Evolutionary conservation across 2,113 vertebrate genomes (phyloP).

Genomic region (Catharus fuscescens): DNA sequence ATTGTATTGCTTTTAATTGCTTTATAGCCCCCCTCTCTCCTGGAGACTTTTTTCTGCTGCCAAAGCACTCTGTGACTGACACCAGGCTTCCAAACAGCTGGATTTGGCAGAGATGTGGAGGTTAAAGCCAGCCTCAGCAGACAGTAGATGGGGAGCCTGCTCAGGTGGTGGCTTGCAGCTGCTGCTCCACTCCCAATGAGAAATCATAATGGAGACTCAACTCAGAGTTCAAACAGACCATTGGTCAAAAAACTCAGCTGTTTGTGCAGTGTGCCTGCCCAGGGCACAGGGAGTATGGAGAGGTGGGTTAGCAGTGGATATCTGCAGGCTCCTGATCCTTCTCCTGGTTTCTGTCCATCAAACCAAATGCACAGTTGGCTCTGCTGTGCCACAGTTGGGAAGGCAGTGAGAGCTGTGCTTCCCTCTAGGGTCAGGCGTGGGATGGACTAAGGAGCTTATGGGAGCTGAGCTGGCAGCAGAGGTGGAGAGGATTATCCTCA

Average conservation of each 20-base stretch:
- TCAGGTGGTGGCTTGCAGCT: background rate
- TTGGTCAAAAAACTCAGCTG: background rate
- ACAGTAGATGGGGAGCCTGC: background rate
- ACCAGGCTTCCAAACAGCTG: background rate
- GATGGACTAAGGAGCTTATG: background rate
- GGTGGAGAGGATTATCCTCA: background rate
- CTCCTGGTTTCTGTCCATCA: accelerated
- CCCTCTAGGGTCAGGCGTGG: background rate
- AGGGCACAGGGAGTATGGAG: background rate
- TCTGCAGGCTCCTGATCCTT: background rate
- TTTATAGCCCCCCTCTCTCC: background rate
- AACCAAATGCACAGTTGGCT: background rate
- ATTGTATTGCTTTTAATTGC: background rate
- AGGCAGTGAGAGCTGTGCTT: background rate
- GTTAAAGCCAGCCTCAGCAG: background rate
- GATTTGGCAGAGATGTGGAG: background rate
- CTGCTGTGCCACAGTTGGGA: background rate
- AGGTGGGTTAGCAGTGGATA: background rate
- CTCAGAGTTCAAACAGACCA: background rate
- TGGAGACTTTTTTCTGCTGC: background rate
- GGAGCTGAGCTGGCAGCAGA: background rate
- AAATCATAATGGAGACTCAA: background rate
- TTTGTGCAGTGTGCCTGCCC: background rate
- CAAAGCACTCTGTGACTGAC: background rate
- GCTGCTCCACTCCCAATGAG: background rate